Evolutionary conservation across 2,888 invertebrate genomes (phyloP).

Genomic region (Cylindroiulus punctatus): DNA sequence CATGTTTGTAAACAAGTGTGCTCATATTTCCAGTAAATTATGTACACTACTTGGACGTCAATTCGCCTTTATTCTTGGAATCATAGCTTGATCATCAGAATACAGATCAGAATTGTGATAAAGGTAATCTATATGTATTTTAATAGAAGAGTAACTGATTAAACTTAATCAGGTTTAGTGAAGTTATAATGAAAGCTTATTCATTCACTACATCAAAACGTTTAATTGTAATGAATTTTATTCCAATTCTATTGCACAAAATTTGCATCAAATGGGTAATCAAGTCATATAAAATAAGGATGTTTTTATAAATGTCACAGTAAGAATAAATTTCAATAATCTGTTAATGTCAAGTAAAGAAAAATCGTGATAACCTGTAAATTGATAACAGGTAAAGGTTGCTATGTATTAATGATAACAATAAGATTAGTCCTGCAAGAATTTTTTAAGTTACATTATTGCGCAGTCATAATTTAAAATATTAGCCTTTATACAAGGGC

Average conservation of each 20-base stretch:
- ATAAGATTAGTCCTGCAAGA: background rate
- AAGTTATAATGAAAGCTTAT: too few relatives aligned
- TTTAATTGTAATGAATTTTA: background rate
- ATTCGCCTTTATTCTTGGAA: background rate
- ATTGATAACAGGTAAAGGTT: background rate
- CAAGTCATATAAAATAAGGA: background rate
- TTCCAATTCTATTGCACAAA: background rate
- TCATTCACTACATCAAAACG: too few relatives aligned
- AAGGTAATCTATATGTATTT: too few relatives aligned
- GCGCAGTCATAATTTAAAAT: constrained; percentile 13
- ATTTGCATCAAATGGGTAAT: background rate
- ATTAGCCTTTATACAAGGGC: background rate
- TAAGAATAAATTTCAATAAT: background rate
- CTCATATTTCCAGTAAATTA: constrained; percentile 18
- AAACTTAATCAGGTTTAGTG: too few relatives aligned
- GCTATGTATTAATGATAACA: background rate
- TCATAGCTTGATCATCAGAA: background rate
- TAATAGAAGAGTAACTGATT: too few relatives aligned
- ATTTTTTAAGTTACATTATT: background rate
- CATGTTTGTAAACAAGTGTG: constrained; percentile 9
- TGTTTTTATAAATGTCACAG: background rate
- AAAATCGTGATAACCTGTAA: background rate
- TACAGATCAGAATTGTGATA: too few relatives aligned
- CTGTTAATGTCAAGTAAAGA: background rate
- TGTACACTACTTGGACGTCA: background rate